Evolutionary conservation across 2,113 vertebrate genomes (phyloP).

Genomic region (Cephalopterus ornatus): DNA sequence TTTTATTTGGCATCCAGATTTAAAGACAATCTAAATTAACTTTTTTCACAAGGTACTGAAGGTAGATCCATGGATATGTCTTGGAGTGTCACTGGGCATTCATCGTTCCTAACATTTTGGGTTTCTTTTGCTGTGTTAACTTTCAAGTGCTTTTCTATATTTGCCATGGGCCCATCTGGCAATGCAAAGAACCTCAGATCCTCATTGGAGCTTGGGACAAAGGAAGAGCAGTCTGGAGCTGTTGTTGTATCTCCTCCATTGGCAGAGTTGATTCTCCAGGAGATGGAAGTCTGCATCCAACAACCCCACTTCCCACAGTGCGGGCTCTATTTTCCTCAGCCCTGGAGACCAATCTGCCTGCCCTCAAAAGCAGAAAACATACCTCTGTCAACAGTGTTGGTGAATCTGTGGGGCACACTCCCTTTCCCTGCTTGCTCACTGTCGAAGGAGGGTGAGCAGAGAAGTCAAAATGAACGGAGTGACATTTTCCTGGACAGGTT

Average conservation of each 20-base stretch:
- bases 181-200: neutral
- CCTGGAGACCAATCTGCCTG: neutral
- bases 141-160: neutral
- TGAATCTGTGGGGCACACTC: accelerated
- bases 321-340: neutral
- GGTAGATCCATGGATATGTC: neutral
- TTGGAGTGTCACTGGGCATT: neutral
- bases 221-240: neutral
- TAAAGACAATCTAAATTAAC: neutral
- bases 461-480: neutral
- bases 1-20: neutral
- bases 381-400: neutral
- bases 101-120: neutral
- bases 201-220: neutral
- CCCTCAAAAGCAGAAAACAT: neutral
- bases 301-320: neutral
- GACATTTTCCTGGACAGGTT: neutral
- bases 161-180: too few relatives aligned
- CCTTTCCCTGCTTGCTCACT: accelerated
- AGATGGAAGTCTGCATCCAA: neutral
- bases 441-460: neutral
- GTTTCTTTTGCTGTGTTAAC: neutral
- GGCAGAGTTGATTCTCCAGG: neutral
- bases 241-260: accelerated
- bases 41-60: neutral